Evolutionary conservation across 2,113 vertebrate species (phyloP).

Genomic region (Prolemur simus): DNA sequence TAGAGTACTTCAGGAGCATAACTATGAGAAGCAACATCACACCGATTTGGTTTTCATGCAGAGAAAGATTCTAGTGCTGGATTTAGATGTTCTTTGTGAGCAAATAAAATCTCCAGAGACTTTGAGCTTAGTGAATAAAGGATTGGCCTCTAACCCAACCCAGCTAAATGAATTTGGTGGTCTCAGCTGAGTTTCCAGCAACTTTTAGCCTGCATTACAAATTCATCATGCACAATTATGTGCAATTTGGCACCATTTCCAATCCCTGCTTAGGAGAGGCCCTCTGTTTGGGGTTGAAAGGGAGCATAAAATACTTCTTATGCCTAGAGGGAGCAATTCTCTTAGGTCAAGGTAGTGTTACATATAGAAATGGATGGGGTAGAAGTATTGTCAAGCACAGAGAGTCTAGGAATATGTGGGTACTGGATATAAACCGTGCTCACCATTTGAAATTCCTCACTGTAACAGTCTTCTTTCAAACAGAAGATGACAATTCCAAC

Average conservation of each 20-base stretch:
- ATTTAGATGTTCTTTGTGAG: constrained; percentile 67
- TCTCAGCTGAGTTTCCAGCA: constrained; percentile 79
- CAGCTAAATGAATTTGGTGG: constrained; percentile 77
- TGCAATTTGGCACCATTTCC: constrained; percentile 78
- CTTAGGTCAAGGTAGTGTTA: constrained; percentile 42
- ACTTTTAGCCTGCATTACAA: constrained; percentile 75
- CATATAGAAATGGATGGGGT: background rate
- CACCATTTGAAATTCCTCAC: background rate
- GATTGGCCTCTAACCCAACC: constrained; percentile 76
- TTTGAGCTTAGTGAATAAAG: constrained; percentile 77
- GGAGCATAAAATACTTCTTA: constrained; percentile 61
- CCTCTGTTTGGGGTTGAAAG: constrained; percentile 58
- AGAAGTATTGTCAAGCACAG: constrained; percentile 15
- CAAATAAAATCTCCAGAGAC: constrained; percentile 58
- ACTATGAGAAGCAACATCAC: constrained; percentile 59
- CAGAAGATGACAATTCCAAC: background rate
- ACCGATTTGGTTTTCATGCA: constrained; percentile 60
- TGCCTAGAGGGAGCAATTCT: constrained; percentile 57
- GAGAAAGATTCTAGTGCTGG: constrained; percentile 60
- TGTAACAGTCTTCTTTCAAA: background rate
- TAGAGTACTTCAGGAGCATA: background rate
- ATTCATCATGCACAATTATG: constrained; percentile 80
- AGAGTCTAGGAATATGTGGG: background rate
- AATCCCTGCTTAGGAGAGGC: constrained; percentile 66
- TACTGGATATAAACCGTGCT: background rate